These are phyloP conservation scores for Dynastes maya DNA, from an alignment of 2,888 invertebrate species.

Conservation along the genomic window DNA sequence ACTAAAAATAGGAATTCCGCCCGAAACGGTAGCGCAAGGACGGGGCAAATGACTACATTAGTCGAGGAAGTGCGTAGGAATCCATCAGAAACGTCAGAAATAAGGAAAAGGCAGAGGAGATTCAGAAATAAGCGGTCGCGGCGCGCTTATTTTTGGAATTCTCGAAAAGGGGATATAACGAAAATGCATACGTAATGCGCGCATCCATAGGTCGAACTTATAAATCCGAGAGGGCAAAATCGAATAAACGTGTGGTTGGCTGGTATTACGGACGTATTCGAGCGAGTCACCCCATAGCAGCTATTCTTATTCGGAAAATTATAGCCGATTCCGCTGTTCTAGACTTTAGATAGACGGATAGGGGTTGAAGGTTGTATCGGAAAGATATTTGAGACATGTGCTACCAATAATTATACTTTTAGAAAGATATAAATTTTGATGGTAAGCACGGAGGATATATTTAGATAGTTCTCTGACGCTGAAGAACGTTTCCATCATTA, in stretches of 20 bases:
- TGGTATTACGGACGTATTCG: conserved; percentile 49
- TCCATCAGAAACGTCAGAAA: conserved; percentile 54
- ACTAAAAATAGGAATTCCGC: conserved; percentile 47
- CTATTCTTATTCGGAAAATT: conserved; percentile 37
- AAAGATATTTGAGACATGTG: conserved; percentile 42
- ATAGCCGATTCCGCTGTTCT: conserved; percentile 6
- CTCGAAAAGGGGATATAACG: conserved; percentile 55
- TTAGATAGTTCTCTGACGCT: not conserved
- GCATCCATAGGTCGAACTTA: conserved; percentile 36
- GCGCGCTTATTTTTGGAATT: conserved; percentile 59
- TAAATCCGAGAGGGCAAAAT: conserved; percentile 54
- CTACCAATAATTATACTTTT: conserved; percentile 34
- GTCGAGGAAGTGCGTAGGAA: conserved; percentile 51
- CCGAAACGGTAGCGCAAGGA: conserved; percentile 49
- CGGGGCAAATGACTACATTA: conserved; percentile 54
- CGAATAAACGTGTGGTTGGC: conserved; percentile 51
- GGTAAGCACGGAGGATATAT: not conserved
- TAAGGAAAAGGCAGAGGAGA: conserved; percentile 26
- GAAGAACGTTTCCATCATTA: no score
- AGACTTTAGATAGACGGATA: conserved; percentile 11
- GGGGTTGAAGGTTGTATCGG: conserved; percentile 43
- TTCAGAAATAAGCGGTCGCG: conserved; percentile 49
- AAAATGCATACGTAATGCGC: conserved; percentile 27
- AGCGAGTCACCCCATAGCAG: conserved; percentile 28
- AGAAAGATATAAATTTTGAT: conserved; percentile 40